Percentiles rank a stretch among this genome's conserved stretches.
Conservation (phyloP, 2,113 vertebrate genomes). For the Pteronura brasiliensis region DNA sequence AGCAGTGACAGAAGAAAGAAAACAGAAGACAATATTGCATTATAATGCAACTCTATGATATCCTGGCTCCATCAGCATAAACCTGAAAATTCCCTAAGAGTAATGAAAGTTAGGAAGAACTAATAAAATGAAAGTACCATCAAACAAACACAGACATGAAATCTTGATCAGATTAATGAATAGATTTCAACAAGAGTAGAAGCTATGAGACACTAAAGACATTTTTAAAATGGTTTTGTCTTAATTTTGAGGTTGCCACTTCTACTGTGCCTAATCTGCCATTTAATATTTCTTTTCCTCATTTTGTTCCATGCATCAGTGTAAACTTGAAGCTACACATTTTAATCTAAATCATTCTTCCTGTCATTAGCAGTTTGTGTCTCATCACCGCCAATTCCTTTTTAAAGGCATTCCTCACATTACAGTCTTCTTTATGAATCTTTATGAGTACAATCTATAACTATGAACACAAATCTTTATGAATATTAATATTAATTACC, state of each 20-base stretch:
- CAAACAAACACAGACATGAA: background rate
- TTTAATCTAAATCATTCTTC: conserved; percentile 1
- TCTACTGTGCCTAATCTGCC: conserved; percentile 13
- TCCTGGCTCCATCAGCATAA: background rate
- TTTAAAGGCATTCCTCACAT: background rate
- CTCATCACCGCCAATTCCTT: background rate
- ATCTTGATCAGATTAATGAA: background rate
- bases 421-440: background rate
- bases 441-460: too few relatives aligned
- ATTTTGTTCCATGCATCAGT: background rate
- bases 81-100: background rate
- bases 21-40: background rate
- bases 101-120: background rate
- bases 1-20: background rate
- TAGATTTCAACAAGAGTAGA: background rate
- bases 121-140: background rate
- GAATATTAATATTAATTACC: background rate
- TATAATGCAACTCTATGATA: background rate
- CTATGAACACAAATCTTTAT: background rate
- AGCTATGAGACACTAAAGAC: background rate
- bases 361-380: background rate
- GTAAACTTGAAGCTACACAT: background rate
- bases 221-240: background rate
- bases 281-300: background rate
- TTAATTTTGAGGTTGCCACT: conserved; percentile 41